Percentiles rank a stretch among this genome's conserved stretches.
Evolutionary conservation across 37 sponge, comb jelly and placozoan species (phyloP).

Genomic region (Sycon ciliatum): DNA sequence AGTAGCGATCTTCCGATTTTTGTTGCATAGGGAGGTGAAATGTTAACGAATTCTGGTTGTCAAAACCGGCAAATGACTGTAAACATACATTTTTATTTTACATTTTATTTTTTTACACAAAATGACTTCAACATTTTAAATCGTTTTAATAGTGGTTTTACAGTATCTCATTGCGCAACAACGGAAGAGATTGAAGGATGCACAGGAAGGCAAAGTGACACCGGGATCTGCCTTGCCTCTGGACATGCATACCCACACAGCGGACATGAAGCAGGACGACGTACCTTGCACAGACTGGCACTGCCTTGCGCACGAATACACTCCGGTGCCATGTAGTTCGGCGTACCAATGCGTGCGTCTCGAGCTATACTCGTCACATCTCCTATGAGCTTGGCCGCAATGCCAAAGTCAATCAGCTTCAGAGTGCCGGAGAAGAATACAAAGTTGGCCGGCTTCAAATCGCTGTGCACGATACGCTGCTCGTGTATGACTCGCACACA

Average conservation of each 20-base stretch:
- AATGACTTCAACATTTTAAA: no score
- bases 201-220: background rate
- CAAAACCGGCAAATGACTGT: no score
- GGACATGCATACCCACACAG: conserved; percentile 17
- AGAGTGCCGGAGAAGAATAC: conserved; percentile 34
- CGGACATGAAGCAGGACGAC: background rate
- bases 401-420: conserved; percentile 79
- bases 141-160: no score
- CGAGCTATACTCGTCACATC: conserved; percentile 57
- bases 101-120: no score
- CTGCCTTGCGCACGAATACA: conserved; percentile 32
- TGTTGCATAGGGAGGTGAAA: no score
- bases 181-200: background rate
- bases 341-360: conserved; percentile 54
- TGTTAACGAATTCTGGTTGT: no score
- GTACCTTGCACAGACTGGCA: conserved; percentile 11
- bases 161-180: no score
- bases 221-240: background rate
- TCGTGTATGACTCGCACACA: conserved; percentile 39
- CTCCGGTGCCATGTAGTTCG: conserved; percentile 85
- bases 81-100: no score
- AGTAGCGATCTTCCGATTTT: no score
- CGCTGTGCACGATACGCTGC: conserved; percentile 65
- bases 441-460: conserved; percentile 78
- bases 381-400: conserved; percentile 44